Conservation (phyloP, 2,797 vertebrate species). For the Falco biarmicus region DNA sequence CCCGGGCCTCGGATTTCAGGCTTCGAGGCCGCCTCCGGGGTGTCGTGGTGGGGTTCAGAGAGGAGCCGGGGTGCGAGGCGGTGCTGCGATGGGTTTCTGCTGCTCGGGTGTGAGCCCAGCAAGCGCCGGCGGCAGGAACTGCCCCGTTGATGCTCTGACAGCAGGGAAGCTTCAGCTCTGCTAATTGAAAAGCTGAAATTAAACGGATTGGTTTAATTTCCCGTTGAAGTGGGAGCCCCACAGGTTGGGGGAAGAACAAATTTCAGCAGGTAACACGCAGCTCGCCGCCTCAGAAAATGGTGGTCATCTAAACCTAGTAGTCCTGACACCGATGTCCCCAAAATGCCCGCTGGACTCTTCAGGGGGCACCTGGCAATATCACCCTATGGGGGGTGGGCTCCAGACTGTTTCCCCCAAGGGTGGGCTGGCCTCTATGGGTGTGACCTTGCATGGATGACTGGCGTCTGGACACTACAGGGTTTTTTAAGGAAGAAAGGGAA, state of each 20-base stretch:
- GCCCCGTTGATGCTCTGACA: rapidly evolving
- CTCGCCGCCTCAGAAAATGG: rapidly evolving
- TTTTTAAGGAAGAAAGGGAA: not conserved
- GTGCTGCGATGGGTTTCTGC: rapidly evolving
- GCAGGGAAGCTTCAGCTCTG: not conserved
- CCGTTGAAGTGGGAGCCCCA: not conserved
- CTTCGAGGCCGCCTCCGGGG: rapidly evolving
- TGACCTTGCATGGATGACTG: not conserved
- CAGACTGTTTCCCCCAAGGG: not conserved
- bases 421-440: not conserved
- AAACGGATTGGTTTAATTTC: too few species aligned
- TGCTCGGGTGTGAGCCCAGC: rapidly evolving
- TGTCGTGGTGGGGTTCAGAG: rapidly evolving
- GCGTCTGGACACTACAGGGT: not conserved
- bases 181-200: not conserved
- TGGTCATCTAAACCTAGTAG: not conserved
- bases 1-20: too few species aligned
- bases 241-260: not conserved
- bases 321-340: rapidly evolving
- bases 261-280: not conserved
- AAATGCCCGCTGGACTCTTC: rapidly evolving
- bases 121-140: not conserved
- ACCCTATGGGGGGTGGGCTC: not conserved
- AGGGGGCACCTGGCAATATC: not conserved
- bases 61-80: rapidly evolving